Percentiles rank a stretch among this genome's conserved stretches.
Conservation (phyloP, 2,797 vertebrate species). For the Notoglanidium macrostoma region DNA sequence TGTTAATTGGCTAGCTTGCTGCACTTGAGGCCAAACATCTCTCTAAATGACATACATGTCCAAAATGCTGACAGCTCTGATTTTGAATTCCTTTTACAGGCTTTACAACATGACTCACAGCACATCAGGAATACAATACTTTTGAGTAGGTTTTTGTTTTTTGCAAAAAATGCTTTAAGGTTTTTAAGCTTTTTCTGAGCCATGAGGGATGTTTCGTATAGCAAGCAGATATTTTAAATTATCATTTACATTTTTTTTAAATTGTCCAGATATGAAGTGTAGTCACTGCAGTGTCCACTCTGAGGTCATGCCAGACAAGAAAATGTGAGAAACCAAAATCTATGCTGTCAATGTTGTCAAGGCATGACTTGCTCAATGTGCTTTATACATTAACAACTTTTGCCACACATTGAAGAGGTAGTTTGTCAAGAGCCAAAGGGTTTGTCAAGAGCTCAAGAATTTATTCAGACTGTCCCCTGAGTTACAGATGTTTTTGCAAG, state of each 20-base stretch:
- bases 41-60: neutral
- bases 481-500: constrained; percentile 16
- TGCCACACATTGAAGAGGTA: neutral
- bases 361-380: neutral
- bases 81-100: neutral
- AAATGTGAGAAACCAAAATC: neutral
- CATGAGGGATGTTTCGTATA: neutral
- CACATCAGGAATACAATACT: neutral
- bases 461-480: neutral
- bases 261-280: neutral
- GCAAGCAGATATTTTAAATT: no score
- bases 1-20: neutral
- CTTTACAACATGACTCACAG: neutral
- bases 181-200: neutral
- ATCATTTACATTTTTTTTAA: no score
- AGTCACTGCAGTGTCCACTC: neutral
- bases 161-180: neutral
- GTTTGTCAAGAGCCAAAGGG: neutral
- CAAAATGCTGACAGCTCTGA: neutral
- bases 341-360: neutral
- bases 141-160: neutral
- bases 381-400: neutral
- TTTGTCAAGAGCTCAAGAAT: neutral
- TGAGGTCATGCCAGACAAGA: neutral
- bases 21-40: neutral